Evolutionary conservation across 2,113 vertebrate genomes (phyloP).

Genomic region (Shinisaurus crocodilurus): DNA sequence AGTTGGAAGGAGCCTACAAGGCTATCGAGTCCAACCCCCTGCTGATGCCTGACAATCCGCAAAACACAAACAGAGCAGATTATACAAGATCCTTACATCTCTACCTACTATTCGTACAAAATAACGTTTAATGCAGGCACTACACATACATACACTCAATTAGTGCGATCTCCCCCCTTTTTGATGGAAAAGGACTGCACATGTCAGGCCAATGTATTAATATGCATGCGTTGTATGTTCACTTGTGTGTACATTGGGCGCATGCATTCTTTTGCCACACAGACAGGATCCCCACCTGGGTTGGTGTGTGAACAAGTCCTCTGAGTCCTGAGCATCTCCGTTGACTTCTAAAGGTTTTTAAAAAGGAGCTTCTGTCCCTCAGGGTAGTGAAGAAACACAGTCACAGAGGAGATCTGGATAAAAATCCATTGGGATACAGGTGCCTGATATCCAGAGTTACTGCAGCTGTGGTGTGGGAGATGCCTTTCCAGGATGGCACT

Average conservation of each 20-base stretch:
- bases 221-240: background rate
- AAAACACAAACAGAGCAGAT: too few species aligned
- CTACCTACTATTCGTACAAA: too few species aligned
- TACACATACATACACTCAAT: background rate
- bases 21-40: too few species aligned
- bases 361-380: background rate
- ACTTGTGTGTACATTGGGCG: background rate
- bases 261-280: background rate
- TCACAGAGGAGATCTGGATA: background rate
- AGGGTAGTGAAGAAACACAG: background rate
- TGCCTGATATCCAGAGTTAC: too few species aligned
- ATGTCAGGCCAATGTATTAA: background rate
- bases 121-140: too few species aligned
- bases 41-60: too few species aligned
- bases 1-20: too few species aligned
- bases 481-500: background rate
- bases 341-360: background rate
- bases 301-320: background rate
- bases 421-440: background rate
- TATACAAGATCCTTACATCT: too few species aligned
- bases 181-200: background rate
- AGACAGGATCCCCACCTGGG: background rate
- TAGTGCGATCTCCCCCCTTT: background rate
- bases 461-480: background rate
- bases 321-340: background rate